Conservation (phyloP, 1,140 invertebrate genomes). For the Vanessa atalanta region DNA sequence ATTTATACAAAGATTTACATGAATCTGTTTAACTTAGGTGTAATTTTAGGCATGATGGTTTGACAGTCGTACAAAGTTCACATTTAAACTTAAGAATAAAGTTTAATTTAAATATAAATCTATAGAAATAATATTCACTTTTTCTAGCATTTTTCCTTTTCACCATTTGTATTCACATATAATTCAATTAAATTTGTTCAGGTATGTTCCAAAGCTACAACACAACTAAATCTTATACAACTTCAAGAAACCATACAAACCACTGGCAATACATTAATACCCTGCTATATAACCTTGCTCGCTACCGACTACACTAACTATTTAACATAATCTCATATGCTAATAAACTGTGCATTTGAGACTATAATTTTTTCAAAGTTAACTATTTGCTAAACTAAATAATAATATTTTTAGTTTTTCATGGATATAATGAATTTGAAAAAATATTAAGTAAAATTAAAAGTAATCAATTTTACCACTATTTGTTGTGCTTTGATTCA, state of each 20-base stretch:
- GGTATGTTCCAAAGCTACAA: background rate
- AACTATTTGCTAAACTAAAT: background rate
- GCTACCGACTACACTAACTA: background rate
- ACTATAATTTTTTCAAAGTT: background rate
- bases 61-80: too few relatives aligned
- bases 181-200: slow-evolving; percentile 20
- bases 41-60: too few relatives aligned
- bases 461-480: slow-evolving; percentile 30
- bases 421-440: background rate
- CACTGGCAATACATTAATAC: background rate
- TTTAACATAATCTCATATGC: background rate
- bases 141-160: slow-evolving; percentile 41
- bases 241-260: slow-evolving; percentile 28
- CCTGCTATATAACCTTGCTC: background rate
- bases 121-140: slow-evolving; percentile 20
- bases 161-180: slow-evolving; percentile 29
- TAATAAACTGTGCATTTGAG: background rate
- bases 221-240: slow-evolving; percentile 23
- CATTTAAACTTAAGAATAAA: background rate
- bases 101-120: background rate
- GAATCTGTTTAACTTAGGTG: too few relatives aligned
- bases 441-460: background rate
- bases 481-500: slow-evolving; percentile 40
- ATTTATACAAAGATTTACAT: too few relatives aligned
- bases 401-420: background rate